A percentile compares a stretch with the other conserved stretches of the same genome.
phyloP scores from a whole-genome alignment of 2,888 invertebrate genomes.

The Erebia aethiops region DNA sequence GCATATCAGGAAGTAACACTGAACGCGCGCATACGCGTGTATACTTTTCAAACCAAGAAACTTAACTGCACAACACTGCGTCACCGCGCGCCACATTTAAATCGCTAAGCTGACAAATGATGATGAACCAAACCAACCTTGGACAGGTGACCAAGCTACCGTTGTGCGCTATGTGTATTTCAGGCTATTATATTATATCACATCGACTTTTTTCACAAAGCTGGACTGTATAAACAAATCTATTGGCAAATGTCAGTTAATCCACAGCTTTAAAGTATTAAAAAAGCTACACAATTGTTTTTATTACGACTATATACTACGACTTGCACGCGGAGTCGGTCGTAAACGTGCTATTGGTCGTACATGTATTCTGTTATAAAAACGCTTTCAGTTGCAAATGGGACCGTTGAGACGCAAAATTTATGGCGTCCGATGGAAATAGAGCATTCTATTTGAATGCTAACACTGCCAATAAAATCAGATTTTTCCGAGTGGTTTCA shows the following conservation, averaged over 20 bases:
- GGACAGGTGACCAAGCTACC: too few species aligned
- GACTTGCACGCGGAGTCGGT: conserved; percentile 50
- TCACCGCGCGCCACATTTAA: too few species aligned
- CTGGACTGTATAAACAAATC: background rate
- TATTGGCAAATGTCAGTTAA: conserved; percentile 17
- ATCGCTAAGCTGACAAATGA: too few species aligned
- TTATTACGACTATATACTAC: conserved; percentile 12
- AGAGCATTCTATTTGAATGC: conserved; percentile 66
- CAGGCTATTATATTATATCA: too few species aligned
- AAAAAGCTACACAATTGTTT: conserved; percentile 19
- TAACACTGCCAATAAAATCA: conserved; percentile 16
- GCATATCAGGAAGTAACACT: too few species aligned
- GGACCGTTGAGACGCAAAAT: conserved; percentile 57
- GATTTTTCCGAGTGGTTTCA: conserved; percentile 11
- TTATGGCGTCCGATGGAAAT: conserved; percentile 71
- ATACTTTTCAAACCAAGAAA: too few species aligned
- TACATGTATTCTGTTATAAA: conserved; percentile 63
- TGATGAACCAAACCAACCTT: too few species aligned
- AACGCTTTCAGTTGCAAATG: conserved; percentile 80
- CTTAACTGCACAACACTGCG: too few species aligned
- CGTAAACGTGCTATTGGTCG: conserved; percentile 73
- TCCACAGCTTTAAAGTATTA: conserved; percentile 24
- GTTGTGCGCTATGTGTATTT: too few species aligned
- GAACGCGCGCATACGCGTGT: too few species aligned
- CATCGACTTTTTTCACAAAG: background rate